Evolutionary conservation across 2,113 vertebrate species (phyloP), one percentile per base, ranked within the genome.

Genomic region (Anoplopoma fimbria): DNA sequence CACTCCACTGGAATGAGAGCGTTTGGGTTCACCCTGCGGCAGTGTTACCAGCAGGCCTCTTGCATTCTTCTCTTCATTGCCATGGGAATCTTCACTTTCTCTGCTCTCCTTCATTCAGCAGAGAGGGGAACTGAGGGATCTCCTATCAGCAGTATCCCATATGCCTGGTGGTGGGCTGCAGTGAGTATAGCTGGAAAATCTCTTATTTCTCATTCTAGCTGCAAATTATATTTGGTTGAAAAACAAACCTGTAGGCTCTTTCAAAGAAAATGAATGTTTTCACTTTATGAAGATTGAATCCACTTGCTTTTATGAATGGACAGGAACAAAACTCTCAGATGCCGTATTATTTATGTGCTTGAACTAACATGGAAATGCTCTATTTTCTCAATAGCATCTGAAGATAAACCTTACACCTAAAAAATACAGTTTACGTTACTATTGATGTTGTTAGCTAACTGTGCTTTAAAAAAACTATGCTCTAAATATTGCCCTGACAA

Each of bases 31-130:
- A 97, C 97, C 27, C 89, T 97, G 45, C 93, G 95, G 6, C 96
- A 96, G 85, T 96, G 96, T 87, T 97, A 96, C 81, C 95, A 97
- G 89, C 95, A 97, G 82, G 96, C 96, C 36, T 95, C 92, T 79
- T 97, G 96, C 86, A 94, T 97, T 73, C 84, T 97, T 7, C 94
- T 97, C 77, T 97, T 97, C 89, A 96, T 97, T 0, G 91, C 94
- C 84, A 94, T 97, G 96, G 96, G 96, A 0, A 95, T 97, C 88
- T 96, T 97, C 84, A 96, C 94, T 74, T 97, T 97, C 93, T 96
- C 97, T 0, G 95, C 96, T 33, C 95, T 97, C 45, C 94, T 97
- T 92, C 95, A 97, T 88, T 95, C 95, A 0, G 96, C 94, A 9
- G 97, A 97, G 91, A 95, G 94, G 0, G 96, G 97, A 21, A 91